These are phyloP conservation scores for Hippopotamus amphibius DNA, from an alignment of 2,113 vertebrate species.

Conservation along the genomic window DNA sequence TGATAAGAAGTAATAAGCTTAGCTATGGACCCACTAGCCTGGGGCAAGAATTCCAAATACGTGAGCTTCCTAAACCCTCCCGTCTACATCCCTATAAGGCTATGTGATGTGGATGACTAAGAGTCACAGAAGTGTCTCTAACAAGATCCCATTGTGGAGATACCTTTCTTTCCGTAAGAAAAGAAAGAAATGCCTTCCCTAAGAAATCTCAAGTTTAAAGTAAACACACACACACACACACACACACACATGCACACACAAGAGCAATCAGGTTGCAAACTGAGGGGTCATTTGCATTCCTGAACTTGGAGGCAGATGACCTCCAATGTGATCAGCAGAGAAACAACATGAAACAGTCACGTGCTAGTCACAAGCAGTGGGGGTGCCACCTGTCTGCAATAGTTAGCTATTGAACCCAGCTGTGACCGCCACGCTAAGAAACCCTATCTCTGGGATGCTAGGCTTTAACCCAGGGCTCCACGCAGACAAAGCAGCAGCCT, in stretches of 20 bases:
- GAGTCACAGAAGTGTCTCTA: not conserved
- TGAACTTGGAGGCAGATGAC: not conserved
- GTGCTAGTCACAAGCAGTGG: not conserved
- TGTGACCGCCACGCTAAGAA: not conserved
- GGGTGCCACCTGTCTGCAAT: not conserved
- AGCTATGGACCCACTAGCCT: not conserved
- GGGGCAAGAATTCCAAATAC: not conserved
- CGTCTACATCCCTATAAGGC: not conserved
- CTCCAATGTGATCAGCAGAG: not conserved
- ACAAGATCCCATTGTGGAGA: not conserved
- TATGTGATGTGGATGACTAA: not conserved
- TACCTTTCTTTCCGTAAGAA: not conserved
- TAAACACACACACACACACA: not conserved
- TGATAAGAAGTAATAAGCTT: not conserved
- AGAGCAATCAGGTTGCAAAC: not conserved
- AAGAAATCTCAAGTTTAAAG: slow-evolving; percentile 41
- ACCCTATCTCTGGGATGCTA: not conserved
- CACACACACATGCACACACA: not conserved
- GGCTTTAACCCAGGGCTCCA: not conserved
- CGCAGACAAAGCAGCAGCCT: not conserved
- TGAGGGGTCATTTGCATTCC: not conserved
- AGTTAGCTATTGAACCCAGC: not conserved
- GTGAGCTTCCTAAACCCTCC: not conserved
- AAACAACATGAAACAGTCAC: not conserved
- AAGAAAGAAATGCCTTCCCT: not conserved